Evolutionary conservation across 2,113 vertebrate species (phyloP), one percentile per base, ranked within the genome.

Genomic region (Sebastes fasciatus): DNA sequence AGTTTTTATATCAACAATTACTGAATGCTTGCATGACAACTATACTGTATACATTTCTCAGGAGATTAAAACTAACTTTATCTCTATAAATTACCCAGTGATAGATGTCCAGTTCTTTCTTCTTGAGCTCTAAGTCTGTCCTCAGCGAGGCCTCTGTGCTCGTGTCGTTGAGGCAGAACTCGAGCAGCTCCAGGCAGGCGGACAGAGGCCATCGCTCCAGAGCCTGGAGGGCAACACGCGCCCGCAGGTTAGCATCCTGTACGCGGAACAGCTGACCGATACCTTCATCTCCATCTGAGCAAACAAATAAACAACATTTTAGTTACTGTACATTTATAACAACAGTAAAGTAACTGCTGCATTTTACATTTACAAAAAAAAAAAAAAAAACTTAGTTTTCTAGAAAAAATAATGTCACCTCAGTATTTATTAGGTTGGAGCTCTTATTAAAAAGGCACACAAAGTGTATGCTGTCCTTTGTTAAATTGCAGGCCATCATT

Each of bases 181-280:
- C 94, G 14, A 99, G 93, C 86, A 99, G 95, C 88, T 99, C 97
- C 84, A 97, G 92, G 77, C 96, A 97, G 21, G 93, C 91, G 0
- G 96, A 91, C 76, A 99, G 93, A 21, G 97, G 96, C 98, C 98
- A 99, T 40, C 48, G 96, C 82, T 98, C 96, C 73, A 99, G 86
- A 83, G 94, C 97, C 88, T 80, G 90, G 2, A 99, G 94, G 61
- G 94, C 94, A 74, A 99, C 91, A 6, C 85, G 95, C 9, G 96
- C 97, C 85, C 98, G 96, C 89, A 99, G 86, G 10, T 88, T 68
- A 0, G 95, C 89, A 60, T 98, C 96, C 88, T 94, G 95, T 11
- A 99, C 94, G 7, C 94, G 92, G 74, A 99, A 97, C 60, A 99
- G 91, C 77, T 97, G 96, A 19, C 93, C 93, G 77, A 95, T 95